A percentile compares a stretch with the other conserved stretches of the same genome.
These are phyloP conservation scores for Sebastes goodei DNA, from an alignment of 2,797 vertebrate genomes.

Conservation along the genomic window DNA sequence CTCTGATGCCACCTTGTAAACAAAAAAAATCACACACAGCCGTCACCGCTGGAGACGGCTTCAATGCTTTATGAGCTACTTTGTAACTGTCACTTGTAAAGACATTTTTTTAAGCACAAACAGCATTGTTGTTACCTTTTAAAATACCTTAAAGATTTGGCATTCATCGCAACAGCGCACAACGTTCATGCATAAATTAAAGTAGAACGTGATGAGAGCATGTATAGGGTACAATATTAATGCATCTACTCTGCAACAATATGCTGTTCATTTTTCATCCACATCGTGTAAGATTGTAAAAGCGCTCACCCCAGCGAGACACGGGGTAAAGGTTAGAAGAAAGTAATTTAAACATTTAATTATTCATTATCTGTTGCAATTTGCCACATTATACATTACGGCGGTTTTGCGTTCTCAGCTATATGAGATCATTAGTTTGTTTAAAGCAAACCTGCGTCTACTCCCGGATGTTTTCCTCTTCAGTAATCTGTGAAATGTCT, in stretches of 20 bases:
- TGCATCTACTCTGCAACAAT: neutral
- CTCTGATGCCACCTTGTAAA: slow-evolving; percentile 28
- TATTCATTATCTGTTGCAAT: slow-evolving; percentile 51
- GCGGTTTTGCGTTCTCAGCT: neutral
- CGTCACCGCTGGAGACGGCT: slow-evolving; percentile 17
- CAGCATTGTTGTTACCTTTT: slow-evolving; percentile 2
- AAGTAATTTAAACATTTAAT: slow-evolving; percentile 62
- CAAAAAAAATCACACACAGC: slow-evolving; percentile 16
- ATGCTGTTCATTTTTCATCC: slow-evolving; percentile 32
- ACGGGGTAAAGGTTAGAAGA: slow-evolving; percentile 42
- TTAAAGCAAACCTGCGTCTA: neutral
- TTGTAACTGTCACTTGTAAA: slow-evolving; percentile 15
- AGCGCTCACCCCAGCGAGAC: neutral
- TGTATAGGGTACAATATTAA: neutral
- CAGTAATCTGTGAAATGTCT: slow-evolving; percentile 5
- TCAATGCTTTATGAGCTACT: slow-evolving; percentile 20
- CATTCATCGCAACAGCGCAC: neutral
- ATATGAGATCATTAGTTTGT: slow-evolving; percentile 32
- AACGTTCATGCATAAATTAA: neutral
- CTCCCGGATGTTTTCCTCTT: neutral
- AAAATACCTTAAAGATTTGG: neutral
- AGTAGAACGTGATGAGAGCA: neutral
- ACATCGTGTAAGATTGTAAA: slow-evolving; percentile 19
- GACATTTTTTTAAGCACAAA: neutral
- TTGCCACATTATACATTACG: slow-evolving; percentile 24